A percentile compares a stretch with the other conserved stretches of the same genome.
Evolutionary conservation across 92 coral and sea anemone genomes (phyloP).

Genomic region (Epizoanthus ramosus): DNA sequence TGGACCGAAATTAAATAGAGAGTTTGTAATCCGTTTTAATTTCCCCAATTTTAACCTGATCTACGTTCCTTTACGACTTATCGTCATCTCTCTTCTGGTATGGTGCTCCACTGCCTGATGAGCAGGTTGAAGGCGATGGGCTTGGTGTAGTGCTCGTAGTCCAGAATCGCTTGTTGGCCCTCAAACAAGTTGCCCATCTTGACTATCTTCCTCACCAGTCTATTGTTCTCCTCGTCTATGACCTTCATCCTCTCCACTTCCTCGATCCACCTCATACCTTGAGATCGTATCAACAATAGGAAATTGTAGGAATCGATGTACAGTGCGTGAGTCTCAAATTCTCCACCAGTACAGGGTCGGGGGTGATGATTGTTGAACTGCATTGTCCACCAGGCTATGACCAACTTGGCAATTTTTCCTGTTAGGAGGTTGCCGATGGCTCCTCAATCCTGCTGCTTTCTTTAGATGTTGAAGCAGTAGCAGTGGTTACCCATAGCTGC

Average conservation of each 20-base stretch:
- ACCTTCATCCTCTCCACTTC: conserved; percentile 20
- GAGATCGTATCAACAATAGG: conserved; percentile 12
- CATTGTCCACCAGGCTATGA: conserved; percentile 44
- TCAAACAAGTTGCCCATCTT: neutral
- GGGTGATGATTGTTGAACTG: conserved; percentile 3
- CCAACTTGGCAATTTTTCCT: conserved; percentile 12
- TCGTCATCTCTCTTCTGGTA: neutral
- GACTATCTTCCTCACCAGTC: neutral
- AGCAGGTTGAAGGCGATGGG: neutral
- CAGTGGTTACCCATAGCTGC: conserved; percentile 30
- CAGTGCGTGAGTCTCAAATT: conserved; percentile 2
- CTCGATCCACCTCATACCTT: conserved; percentile 11
- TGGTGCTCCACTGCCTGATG: neutral
- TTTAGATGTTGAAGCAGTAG: conserved; percentile 6
- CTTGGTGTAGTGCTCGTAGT: too few species aligned
- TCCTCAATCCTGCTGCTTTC: conserved; percentile 2
- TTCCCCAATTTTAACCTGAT: too few species aligned
- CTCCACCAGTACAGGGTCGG: conserved; percentile 18
- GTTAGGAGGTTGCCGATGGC: neutral
- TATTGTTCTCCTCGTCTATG: neutral
- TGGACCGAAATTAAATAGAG: too few species aligned
- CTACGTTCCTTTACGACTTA: too few species aligned
- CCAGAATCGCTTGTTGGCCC: neutral
- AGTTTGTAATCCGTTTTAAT: too few species aligned
- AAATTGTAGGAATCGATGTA: conserved; percentile 4